Evolutionary conservation across 2,797 vertebrate species (phyloP), one percentile per base, ranked within the genome.

Genomic region (Poecile montanus): DNA sequence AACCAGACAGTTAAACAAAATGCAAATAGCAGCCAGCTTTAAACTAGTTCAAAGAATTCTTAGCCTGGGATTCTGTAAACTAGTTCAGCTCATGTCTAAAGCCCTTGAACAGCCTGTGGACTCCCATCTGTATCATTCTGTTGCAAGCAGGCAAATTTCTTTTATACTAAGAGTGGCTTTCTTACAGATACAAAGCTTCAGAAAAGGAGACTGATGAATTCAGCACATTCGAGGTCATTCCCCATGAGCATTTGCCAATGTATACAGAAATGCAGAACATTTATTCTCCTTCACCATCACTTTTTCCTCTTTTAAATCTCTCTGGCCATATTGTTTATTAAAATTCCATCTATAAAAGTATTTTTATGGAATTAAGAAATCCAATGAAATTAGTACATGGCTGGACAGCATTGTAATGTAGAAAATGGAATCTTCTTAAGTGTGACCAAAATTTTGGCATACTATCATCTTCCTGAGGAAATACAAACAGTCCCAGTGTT

Each of bases 11-110:
- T 19, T 62, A 65, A 85, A 61, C 23, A 70, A 36, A 68, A 36
- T 4, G 16, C n/a, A 75, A 58, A 27, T 1, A 65, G 26, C 54
- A 78, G 32, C 25, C 58, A 76, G 44, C 22, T 72, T 71, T 62
- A 72, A 54, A n/a, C 29, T 48, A n/a, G 38, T 78, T 32, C 22
- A 65, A 1, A 51, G 26, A 81, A 82, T 44, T 36, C 22, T 74
- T 80, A 76, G 68, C 72, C 74, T 99, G 88, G 97, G 97, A 88
- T 99, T 98, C 97, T 99, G 98, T 98, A 98, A 98, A 96, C 98
- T 97, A 2, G 98, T 98, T 86, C 97, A 95, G 58, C 76, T 98
- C 92, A 98, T 98, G 98, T 97, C 97, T n/a, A 96, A 95, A 56
- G 98, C 98, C 96, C 98, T 98, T 12, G 96, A 98, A 82, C 89